These are phyloP conservation scores for Strongylocentrotus purpuratus DNA, from an alignment of 35 echinoderm and acorn worm species.

Conservation along the genomic window DNA sequence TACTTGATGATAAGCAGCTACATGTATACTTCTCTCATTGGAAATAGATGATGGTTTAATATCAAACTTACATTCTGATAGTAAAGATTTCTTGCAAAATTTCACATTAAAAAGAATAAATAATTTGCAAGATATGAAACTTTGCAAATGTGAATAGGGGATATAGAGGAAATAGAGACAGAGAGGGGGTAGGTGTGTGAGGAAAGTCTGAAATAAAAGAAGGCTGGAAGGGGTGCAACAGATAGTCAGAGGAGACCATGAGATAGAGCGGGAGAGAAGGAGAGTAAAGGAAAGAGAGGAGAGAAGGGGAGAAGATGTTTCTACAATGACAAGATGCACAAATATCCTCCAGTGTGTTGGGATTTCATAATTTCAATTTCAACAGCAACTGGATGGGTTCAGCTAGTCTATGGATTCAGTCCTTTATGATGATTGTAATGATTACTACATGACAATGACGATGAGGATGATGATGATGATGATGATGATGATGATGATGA, in stretches of 20 bases:
- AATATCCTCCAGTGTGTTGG: background rate
- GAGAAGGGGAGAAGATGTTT: background rate
- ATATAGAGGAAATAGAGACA: background rate
- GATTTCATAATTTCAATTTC: background rate
- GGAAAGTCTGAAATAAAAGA: background rate
- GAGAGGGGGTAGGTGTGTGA: background rate
- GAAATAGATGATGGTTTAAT: too few species aligned
- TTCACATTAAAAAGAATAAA: background rate
- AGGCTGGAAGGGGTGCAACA: background rate
- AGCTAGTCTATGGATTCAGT: background rate
- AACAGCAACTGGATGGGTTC: background rate
- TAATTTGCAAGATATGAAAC: background rate
- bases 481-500: background rate
- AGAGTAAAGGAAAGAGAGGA: background rate
- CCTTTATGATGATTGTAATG: background rate
- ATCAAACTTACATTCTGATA: too few species aligned
- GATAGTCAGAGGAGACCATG: background rate
- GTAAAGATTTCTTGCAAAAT: background rate
- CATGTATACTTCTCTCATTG: too few species aligned
- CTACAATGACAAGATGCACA: background rate
- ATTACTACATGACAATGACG: background rate
- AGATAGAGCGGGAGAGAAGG: background rate
- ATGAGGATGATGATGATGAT: too few species aligned
- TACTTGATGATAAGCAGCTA: too few species aligned
- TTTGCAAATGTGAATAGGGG: background rate